A percentile compares a stretch with the other conserved stretches of the same genome.
Conservation (phyloP, 2,797 vertebrate genomes). For the Poeciliopsis gracilis region DNA sequence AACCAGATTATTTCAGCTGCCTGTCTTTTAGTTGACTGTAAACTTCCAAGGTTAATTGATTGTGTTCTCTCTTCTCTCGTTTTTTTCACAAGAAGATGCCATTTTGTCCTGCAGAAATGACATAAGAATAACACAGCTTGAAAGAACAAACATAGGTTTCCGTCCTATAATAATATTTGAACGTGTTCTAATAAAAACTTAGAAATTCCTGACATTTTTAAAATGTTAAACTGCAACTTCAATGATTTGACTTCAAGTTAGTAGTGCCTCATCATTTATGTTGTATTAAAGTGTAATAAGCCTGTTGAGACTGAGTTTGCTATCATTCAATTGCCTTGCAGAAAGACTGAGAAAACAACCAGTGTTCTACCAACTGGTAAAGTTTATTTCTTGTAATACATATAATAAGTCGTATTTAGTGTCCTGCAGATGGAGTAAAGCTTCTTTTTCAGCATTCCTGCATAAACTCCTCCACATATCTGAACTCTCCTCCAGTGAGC, state of each 20-base stretch:
- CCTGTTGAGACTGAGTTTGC: not conserved
- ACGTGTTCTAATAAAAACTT: not conserved
- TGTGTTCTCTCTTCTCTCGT: not conserved
- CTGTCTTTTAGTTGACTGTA: not conserved
- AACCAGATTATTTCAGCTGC: not conserved
- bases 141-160: not conserved
- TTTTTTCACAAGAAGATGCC: not conserved
- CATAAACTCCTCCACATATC: constrained; percentile 40
- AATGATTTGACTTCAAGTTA: not conserved
- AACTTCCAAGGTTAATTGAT: not conserved
- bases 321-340: not conserved
- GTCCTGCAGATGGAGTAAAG: constrained; percentile 10
- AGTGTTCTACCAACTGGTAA: not conserved
- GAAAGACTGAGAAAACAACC: not conserved
- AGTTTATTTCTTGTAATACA: not conserved
- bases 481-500: constrained; percentile 32
- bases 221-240: not conserved
- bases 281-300: not conserved
- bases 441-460: constrained; percentile 21
- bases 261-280: not conserved
- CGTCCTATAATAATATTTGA: not conserved
- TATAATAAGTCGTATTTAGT: not conserved
- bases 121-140: not conserved
- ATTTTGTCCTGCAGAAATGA: not conserved
- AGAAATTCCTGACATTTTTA: not conserved